A percentile compares a stretch with the other conserved stretches of the same genome.
Evolutionary conservation across 2,113 vertebrate species (phyloP).

Genomic region (Drymodes brunneopygia): DNA sequence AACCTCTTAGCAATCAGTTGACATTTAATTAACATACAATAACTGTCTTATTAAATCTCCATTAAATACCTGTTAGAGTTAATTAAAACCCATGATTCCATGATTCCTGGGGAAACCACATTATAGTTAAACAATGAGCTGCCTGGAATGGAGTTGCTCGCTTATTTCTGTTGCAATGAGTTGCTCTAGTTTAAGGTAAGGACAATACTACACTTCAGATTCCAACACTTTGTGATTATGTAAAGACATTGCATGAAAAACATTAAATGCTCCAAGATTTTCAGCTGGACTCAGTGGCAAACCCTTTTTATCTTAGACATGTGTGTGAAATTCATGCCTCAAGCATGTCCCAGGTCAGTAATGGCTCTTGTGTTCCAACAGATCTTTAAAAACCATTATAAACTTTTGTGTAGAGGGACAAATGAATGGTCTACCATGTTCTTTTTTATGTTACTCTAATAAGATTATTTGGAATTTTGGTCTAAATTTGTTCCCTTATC

Average conservation of each 20-base stretch:
- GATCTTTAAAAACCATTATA: background rate
- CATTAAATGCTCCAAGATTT: background rate
- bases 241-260: background rate
- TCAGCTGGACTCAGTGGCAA: background rate
- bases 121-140: conserved; percentile 21
- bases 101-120: conserved; percentile 53
- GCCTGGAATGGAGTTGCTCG: background rate
- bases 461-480: background rate
- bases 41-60: conserved; percentile 83
- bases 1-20: conserved; percentile 79
- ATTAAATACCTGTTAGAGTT: conserved; percentile 78
- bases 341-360: background rate
- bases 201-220: background rate
- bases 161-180: background rate
- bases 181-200: background rate
- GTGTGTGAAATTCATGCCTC: background rate
- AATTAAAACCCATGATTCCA: conserved; percentile 72
- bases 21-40: conserved; percentile 82
- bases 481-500: background rate
- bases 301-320: background rate
- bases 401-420: background rate
- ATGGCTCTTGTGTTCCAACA: background rate
- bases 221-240: background rate
- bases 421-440: background rate
- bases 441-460: background rate